Percentiles rank a stretch among this genome's conserved stretches.
phyloP scores from a whole-genome alignment of 2,113 vertebrate species.

The Actenoides hombroni region DNA sequence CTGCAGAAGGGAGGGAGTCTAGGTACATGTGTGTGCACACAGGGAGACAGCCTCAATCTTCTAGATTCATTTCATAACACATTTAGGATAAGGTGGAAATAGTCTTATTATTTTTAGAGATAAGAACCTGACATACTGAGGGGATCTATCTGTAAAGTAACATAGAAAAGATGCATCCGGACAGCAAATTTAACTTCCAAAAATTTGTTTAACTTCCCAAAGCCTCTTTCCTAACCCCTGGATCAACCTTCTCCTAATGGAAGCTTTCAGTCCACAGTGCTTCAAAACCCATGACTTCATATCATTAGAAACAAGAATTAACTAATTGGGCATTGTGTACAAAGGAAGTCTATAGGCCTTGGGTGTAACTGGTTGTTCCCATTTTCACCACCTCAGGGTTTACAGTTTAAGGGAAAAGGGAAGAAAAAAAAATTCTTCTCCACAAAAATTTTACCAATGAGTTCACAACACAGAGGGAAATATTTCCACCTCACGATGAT shows the following conservation, averaged over 20 bases:
- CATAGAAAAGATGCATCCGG: background rate
- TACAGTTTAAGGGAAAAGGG: background rate
- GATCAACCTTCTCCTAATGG: background rate
- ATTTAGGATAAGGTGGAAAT: constrained; percentile 19
- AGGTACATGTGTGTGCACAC: background rate
- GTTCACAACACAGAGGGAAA: background rate
- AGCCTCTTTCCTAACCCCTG: background rate
- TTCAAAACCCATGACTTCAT: background rate
- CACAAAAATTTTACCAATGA: background rate
- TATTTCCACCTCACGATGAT: background rate
- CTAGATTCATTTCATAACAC: constrained; percentile 7
- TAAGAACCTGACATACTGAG: background rate
- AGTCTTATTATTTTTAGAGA: constrained; percentile 26
- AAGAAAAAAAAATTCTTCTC: background rate
- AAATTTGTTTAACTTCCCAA: background rate
- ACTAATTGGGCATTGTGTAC: background rate
- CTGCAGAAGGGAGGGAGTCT: background rate
- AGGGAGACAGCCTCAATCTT: background rate
- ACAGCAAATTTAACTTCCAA: background rate
- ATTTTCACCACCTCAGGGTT: background rate
- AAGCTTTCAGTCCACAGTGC: background rate
- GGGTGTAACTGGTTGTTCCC: background rate
- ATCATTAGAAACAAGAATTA: background rate
- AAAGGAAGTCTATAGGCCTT: background rate
- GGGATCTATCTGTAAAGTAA: background rate